These are phyloP conservation scores for Cisticola juncidis DNA, from an alignment of 2,113 vertebrate species.

Conservation along the genomic window DNA sequence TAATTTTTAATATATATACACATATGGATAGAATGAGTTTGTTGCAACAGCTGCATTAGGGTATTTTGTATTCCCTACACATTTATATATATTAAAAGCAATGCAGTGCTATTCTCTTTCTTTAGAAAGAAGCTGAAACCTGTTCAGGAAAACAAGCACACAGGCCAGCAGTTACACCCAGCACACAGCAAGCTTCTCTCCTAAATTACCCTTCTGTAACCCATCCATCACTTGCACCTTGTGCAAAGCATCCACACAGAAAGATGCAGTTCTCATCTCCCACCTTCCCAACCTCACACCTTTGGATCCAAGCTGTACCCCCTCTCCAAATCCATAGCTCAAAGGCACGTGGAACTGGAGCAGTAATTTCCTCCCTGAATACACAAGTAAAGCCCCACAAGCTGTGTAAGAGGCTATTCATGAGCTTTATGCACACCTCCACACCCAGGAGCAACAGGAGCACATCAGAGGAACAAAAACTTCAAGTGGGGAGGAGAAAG, in stretches of 20 bases:
- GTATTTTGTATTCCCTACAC: not conserved
- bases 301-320: not conserved
- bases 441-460: not conserved
- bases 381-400: fast-evolving
- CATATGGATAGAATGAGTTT: not conserved
- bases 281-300: not conserved
- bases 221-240: not conserved
- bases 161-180: not conserved
- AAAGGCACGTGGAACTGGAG: not conserved
- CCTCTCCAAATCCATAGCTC: not conserved
- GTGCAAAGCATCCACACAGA: not conserved
- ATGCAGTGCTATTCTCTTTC: not conserved
- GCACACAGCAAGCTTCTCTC: not conserved
- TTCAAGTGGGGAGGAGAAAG: not conserved
- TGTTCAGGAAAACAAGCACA: not conserved
- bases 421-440: not conserved
- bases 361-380: not conserved
- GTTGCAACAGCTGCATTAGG: not conserved
- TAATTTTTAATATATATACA: too few species aligned
- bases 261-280: not conserved
- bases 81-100: not conserved
- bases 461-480: not conserved
- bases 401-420: not conserved
- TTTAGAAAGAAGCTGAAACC: not conserved
- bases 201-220: not conserved